Conservation (phyloP, 2,888 invertebrate species). For the Dromius quadrimaculatus region DNA sequence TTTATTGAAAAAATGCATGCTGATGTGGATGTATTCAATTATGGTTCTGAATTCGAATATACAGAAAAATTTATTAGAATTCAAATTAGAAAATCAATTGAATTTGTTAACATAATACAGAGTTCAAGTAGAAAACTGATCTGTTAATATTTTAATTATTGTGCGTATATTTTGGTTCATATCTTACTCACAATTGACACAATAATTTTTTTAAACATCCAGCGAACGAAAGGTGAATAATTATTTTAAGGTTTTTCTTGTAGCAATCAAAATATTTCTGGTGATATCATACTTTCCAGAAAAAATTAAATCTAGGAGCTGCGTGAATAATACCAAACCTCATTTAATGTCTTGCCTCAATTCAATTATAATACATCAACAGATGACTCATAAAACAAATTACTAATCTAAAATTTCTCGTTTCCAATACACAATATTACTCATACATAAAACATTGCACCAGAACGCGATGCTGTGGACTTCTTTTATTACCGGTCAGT, state of each 20-base stretch:
- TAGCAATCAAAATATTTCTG: background rate
- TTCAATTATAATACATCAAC: conserved; percentile 26
- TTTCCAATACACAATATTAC: conserved; percentile 11
- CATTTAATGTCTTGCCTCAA: conserved; percentile 18
- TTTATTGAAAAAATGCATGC: conserved; percentile 9
- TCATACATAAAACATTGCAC: conserved; percentile 12
- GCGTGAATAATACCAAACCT: conserved; percentile 19
- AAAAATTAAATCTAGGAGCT: conserved; percentile 15
- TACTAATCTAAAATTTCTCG: conserved; percentile 33
- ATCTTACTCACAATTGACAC: too few species aligned
- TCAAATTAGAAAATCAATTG: background rate
- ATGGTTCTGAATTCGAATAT: conserved; percentile 7
- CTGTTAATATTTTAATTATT: too few species aligned
- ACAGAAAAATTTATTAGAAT: conserved; percentile 14
- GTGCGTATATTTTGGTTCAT: too few species aligned
- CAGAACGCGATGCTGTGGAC: background rate
- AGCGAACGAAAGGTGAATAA: too few species aligned
- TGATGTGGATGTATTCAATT: conserved; percentile 21
- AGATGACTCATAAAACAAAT: conserved; percentile 24
- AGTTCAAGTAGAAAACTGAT: too few species aligned
- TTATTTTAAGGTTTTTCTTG: too few species aligned
- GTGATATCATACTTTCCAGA: conserved; percentile 31
- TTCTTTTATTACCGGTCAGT: conserved; percentile 12
- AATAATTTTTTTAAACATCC: too few species aligned
- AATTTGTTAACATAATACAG: too few species aligned